Conservation (phyloP, 2,797 vertebrate genomes). For the Trichosurus vulpecula region DNA sequence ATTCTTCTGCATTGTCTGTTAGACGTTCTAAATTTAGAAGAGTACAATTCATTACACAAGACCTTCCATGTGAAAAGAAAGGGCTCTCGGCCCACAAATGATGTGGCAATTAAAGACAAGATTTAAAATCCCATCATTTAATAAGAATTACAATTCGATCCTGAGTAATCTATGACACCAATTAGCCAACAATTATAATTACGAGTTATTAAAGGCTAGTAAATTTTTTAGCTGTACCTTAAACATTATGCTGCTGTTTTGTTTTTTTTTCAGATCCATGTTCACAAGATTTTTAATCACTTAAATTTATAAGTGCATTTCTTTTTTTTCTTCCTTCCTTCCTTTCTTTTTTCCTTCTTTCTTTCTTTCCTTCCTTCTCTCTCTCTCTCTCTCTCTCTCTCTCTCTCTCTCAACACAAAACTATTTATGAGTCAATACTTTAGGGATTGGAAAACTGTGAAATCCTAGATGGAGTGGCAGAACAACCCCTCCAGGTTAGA, state of each 20-base stretch:
- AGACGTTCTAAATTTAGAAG: constrained; percentile 73
- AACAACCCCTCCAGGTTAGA: constrained; percentile 67
- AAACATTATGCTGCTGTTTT: constrained; percentile 48
- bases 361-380: no score
- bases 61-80: constrained; percentile 59
- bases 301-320: constrained; percentile 35
- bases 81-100: constrained; percentile 25
- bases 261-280: constrained; percentile 39
- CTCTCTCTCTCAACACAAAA: neutral
- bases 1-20: constrained; percentile 59
- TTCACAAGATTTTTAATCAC: constrained; percentile 31
- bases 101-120: constrained; percentile 48
- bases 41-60: constrained; percentile 42
- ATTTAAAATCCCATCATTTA: constrained; percentile 66
- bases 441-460: constrained; percentile 63
- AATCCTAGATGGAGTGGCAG: constrained; percentile 57
- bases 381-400: neutral
- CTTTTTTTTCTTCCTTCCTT: neutral
- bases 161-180: constrained; percentile 60
- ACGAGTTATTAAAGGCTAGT: constrained; percentile 61
- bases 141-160: constrained; percentile 68
- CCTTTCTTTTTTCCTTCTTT: neutral
- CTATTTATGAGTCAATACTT: constrained; percentile 71
- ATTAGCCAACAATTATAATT: constrained; percentile 69
- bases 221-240: constrained; percentile 52